phyloP scores from a whole-genome alignment of 2,888 invertebrate genomes.

The Erebia aethiops region DNA sequence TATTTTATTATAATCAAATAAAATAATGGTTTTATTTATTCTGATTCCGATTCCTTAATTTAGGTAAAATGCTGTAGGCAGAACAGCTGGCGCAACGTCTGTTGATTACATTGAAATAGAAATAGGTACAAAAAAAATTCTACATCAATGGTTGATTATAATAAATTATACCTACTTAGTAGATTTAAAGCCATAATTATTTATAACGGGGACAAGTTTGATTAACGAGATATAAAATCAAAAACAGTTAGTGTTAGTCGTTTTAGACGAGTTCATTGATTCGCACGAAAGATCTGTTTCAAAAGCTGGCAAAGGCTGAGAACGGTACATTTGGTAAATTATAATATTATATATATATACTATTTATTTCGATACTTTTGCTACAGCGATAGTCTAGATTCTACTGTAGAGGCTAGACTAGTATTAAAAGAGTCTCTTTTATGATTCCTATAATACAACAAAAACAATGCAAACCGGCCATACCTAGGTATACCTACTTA shows the following conservation, averaged over 20 bases:
- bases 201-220: neutral
- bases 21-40: no score
- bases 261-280: slow-evolving; percentile 12
- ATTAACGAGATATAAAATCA: slow-evolving; percentile 1
- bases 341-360: neutral
- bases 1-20: no score
- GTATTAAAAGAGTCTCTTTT: neutral
- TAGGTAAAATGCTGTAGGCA: no score
- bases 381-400: no score
- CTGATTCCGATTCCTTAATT: no score
- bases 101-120: no score
- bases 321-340: neutral
- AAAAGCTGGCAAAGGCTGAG: slow-evolving; percentile 1
- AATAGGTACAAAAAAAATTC: no score
- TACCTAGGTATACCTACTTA: no score
- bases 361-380: slow-evolving; percentile 2
- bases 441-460: no score
- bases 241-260: neutral
- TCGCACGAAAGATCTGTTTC: neutral
- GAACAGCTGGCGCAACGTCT: no score
- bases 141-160: no score
- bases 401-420: neutral
- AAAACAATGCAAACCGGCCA: no score
- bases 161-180: neutral
- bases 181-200: neutral